Evolutionary conservation across 2,797 vertebrate species (phyloP).

Genomic region (Sebastes hopkinsi): DNA sequence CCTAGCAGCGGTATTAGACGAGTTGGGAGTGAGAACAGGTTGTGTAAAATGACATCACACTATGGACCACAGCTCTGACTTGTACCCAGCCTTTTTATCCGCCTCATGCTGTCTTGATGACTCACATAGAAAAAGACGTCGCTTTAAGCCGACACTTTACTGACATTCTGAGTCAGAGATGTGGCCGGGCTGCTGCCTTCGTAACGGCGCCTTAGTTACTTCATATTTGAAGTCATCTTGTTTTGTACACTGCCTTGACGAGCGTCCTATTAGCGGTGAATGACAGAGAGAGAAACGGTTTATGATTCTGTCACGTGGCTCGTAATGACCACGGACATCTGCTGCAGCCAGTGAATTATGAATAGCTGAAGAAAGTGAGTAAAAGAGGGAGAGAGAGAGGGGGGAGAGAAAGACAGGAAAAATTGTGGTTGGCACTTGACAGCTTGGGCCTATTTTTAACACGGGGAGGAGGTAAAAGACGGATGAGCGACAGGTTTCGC

Average conservation of each 20-base stretch:
- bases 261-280: background rate
- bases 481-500: conserved; percentile 66
- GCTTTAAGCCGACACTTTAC: conserved; percentile 6
- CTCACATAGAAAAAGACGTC: background rate
- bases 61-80: background rate
- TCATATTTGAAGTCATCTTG: background rate
- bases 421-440: conserved; percentile 53
- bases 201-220: background rate
- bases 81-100: background rate
- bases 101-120: background rate
- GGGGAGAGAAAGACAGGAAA: background rate
- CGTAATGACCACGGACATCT: conserved; percentile 56
- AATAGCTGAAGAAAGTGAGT: conserved; percentile 29
- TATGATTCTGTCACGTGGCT: conserved; percentile 30
- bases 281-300: conserved; percentile 30
- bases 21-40: background rate
- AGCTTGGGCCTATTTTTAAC: conserved; percentile 79
- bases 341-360: conserved; percentile 55
- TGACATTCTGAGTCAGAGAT: background rate
- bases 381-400: background rate
- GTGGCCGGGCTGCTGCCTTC: background rate
- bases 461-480: conserved; percentile 53
- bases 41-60: background rate
- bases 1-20: too few species aligned
- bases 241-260: background rate